Conservation (phyloP, 2,888 invertebrate genomes). For the Morpho helenor region DNA sequence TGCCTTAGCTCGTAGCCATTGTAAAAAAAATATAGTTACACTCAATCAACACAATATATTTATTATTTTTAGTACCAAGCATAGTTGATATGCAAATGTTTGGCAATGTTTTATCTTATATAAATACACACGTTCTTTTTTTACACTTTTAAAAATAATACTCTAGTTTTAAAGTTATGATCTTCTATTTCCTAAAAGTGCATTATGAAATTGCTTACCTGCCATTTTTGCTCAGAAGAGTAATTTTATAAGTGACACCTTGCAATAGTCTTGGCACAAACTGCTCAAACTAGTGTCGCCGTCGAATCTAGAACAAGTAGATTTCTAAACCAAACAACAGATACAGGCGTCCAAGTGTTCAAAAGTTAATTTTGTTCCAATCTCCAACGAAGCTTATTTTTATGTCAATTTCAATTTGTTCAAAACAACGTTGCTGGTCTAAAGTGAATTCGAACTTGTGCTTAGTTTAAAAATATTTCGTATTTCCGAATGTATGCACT, state of each 20-base stretch:
- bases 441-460: slow-evolving; percentile 11
- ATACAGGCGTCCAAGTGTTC: slow-evolving; percentile 19
- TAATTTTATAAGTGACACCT: slow-evolving; percentile 41
- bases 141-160: too few relatives aligned
- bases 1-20: too few relatives aligned
- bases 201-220: too few relatives aligned
- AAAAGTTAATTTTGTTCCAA: slow-evolving; percentile 20
- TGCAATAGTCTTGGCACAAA: slow-evolving; percentile 37
- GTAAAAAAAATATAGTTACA: too few relatives aligned
- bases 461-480: slow-evolving; percentile 11
- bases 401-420: slow-evolving; percentile 17
- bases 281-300: slow-evolving; percentile 26
- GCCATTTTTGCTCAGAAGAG: too few relatives aligned
- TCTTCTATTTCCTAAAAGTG: too few relatives aligned
- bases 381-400: slow-evolving; percentile 18
- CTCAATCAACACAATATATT: too few relatives aligned
- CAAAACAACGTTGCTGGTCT: slow-evolving; percentile 3
- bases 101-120: too few relatives aligned
- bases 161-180: too few relatives aligned
- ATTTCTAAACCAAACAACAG: slow-evolving; percentile 25
- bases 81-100: too few relatives aligned
- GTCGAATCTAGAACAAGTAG: slow-evolving; percentile 22
- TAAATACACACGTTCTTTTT: too few relatives aligned
- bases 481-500: slow-evolving; percentile 5
- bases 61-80: too few relatives aligned